Base-by-base conservation (phyloP, 2,797 vertebrate genomes). In the Myripristis murdjan region DNA sequence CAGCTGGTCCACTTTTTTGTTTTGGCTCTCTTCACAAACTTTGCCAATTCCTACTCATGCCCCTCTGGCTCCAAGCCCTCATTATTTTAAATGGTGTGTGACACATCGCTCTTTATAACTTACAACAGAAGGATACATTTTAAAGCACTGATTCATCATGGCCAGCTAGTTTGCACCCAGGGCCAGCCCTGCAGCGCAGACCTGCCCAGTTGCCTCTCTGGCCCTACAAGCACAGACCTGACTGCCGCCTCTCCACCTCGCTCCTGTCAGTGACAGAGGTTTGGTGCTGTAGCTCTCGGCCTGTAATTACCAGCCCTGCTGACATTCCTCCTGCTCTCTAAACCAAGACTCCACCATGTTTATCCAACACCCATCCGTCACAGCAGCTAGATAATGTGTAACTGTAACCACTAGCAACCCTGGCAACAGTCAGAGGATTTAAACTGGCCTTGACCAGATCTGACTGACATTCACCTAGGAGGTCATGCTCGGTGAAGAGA, bases 251-350 rank as follows among this genome's bases (percentile, higher is more conserved):
- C 66, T 41, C 63, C 66, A 43, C 51, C 67, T 75, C 11, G 1
- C 81, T 82, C 71, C 73, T 39, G 54, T 79, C 71, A 73, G 66
- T 75, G 77, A 82, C 86, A 68, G 75, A 75, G 80, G 73, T 71
- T 75, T 73, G 77, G 64, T 58, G 80, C 75, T 64, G 67, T 0
- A 74, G 84, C 74, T 43, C 67, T 71, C 14, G 57, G 87, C 90
- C 88, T 93, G 91, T 93, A 92, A 94, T 94, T 93, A 93, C 73
- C 73, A 63, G 72, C 64, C 41, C 77, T 18, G 0, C 88, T 75
- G 78, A 89, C 92, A 94, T 94, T 94, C 93, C 89, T 94, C 47
- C 73, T 72, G 70, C 85, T 84, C 88, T 79, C 73, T 83, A 90
- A 86, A 91, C 80, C 81, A 67, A 66, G 81, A 70, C 82, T 84